Percentiles rank a stretch among this genome's conserved stretches.
Evolutionary conservation across 2,888 invertebrate species (phyloP).

Genomic region (Thysanoteuthis rhombus): DNA sequence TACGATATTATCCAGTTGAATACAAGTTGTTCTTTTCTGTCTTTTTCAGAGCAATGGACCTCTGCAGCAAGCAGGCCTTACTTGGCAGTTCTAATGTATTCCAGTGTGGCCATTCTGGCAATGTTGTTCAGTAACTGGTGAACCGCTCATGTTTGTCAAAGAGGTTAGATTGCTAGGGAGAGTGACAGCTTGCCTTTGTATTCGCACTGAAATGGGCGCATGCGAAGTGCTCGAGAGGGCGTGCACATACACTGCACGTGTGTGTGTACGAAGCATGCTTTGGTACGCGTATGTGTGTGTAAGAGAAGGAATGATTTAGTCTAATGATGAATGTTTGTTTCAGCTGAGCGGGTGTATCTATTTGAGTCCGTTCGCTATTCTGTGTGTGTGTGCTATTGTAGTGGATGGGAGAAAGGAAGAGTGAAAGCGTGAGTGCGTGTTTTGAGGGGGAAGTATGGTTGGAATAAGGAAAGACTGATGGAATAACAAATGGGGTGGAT

Average conservation of each 20-base stretch:
- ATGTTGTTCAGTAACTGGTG: slow-evolving; percentile 12
- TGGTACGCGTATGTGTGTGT: background rate
- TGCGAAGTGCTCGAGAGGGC: background rate
- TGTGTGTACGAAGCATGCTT: background rate
- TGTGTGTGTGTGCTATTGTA: background rate
- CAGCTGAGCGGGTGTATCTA: background rate
- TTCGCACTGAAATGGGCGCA: background rate
- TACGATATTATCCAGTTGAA: no score
- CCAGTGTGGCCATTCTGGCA: background rate
- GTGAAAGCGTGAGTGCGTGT: background rate
- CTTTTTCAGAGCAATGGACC: slow-evolving; percentile 21
- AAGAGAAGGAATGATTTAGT: background rate
- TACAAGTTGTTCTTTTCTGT: background rate
- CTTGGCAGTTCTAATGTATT: background rate
- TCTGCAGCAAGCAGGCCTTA: slow-evolving; percentile 14
- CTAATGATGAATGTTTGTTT: background rate
- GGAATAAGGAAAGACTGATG: no score
- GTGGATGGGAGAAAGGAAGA: background rate
- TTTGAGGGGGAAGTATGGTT: no score
- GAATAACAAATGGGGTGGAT: background rate
- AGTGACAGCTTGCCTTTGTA: background rate
- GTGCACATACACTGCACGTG: background rate
- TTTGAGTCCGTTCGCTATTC: background rate
- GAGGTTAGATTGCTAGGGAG: background rate
- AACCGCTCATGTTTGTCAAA: background rate